These are phyloP conservation scores for Rhynchopsitta pachyrhyncha DNA, from an alignment of 2,113 vertebrate genomes.

Conservation along the genomic window DNA sequence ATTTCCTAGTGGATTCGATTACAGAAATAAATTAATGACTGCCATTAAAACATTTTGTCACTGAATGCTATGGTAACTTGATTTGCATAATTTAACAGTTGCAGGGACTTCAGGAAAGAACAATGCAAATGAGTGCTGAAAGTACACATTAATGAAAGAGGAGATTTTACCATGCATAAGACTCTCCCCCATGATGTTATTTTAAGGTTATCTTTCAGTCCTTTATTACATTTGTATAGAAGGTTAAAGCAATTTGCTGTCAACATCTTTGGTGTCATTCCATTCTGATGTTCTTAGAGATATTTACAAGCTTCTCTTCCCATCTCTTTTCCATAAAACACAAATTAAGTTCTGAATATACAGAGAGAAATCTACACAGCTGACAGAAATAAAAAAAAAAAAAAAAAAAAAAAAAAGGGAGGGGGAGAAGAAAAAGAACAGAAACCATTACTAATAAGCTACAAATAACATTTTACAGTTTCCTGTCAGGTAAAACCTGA, in stretches of 20 bases:
- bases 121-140: constrained; percentile 45
- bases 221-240: constrained; percentile 49
- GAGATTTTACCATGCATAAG: background rate
- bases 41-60: constrained; percentile 65
- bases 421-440: background rate
- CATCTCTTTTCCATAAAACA: background rate
- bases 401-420: background rate
- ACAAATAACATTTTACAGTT: constrained; percentile 35
- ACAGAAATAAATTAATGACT: constrained; percentile 61
- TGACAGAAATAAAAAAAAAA: background rate
- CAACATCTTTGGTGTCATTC: background rate
- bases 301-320: background rate
- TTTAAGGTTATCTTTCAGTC: background rate
- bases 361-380: background rate
- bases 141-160: constrained; percentile 22
- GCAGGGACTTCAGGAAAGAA: constrained; percentile 61
- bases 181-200: background rate
- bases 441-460: background rate
- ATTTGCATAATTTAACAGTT: constrained; percentile 69
- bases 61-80: constrained; percentile 48
- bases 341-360: background rate
- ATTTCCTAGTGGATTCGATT: constrained; percentile 61
- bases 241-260: constrained; percentile 4
- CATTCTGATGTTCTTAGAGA: background rate
- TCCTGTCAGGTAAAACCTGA: constrained; percentile 5